phyloP scores from a whole-genome alignment of 2,888 invertebrate species.

The Cryptus viduatorius region DNA sequence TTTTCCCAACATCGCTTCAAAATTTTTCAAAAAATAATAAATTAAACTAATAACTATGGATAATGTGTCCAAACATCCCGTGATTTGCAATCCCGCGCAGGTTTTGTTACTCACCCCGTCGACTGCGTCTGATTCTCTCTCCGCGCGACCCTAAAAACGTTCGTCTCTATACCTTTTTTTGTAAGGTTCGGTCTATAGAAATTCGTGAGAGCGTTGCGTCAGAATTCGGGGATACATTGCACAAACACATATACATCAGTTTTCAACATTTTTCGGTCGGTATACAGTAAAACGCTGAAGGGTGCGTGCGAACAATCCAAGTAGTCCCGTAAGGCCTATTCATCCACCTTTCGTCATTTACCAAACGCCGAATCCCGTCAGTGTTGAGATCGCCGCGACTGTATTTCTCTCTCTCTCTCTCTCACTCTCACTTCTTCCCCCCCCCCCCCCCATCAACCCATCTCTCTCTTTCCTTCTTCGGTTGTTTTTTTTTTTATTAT shows the following conservation, averaged over 20 bases:
- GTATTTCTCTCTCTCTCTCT: constrained; percentile 10
- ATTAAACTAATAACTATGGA: too few relatives aligned
- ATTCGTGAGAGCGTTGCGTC: constrained; percentile 49
- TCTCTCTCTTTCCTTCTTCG: constrained; percentile 42
- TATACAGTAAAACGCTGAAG: constrained; percentile 24
- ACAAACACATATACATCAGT: neutral
- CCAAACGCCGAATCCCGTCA: constrained; percentile 44
- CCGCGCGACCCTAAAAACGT: neutral
- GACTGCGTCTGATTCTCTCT: neutral
- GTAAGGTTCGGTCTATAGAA: neutral
- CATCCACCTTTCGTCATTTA: constrained; percentile 47
- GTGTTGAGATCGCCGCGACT: constrained; percentile 5
- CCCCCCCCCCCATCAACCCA: constrained; percentile 9
- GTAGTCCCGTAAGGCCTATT: constrained; percentile 15
- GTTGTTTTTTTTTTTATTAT: constrained; percentile 52
- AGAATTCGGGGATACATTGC: constrained; percentile 4
- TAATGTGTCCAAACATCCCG: too few relatives aligned
- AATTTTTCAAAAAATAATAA: too few relatives aligned
- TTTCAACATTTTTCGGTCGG: neutral
- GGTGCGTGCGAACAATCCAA: constrained; percentile 40
- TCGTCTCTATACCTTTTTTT: neutral
- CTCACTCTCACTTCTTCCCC: constrained; percentile 15
- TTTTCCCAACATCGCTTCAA: too few relatives aligned
- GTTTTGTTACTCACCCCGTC: too few relatives aligned
- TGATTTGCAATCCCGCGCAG: too few relatives aligned